A percentile compares a stretch with the other conserved stretches of the same genome.
Evolutionary conservation across 1,140 invertebrate species (phyloP).

Genomic region (Philaenus spumarius): DNA sequence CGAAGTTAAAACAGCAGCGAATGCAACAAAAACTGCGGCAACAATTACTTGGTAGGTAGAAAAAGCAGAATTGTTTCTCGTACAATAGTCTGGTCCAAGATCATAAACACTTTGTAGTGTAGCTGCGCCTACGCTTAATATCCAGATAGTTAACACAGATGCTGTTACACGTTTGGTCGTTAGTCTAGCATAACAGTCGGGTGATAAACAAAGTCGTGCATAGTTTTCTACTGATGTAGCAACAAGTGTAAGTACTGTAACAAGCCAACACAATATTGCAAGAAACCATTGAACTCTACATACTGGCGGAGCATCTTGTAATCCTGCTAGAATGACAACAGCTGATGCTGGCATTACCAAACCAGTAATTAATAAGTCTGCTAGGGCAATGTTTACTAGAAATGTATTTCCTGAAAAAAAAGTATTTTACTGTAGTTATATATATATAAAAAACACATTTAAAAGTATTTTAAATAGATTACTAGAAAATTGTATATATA

Average conservation of each 20-base stretch:
- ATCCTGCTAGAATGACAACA: conserved; percentile 59
- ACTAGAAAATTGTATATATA: too few relatives aligned
- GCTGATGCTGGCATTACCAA: conserved; percentile 62
- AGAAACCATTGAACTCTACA: conserved; percentile 62
- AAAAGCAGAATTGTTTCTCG: conserved; percentile 39
- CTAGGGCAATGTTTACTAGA: conserved; percentile 67
- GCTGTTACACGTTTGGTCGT: conserved; percentile 46
- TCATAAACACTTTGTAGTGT: conserved; percentile 46
- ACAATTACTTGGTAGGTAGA: conserved; percentile 45
- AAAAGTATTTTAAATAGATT: too few relatives aligned
- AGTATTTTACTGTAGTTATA: too few relatives aligned
- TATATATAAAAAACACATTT: too few relatives aligned
- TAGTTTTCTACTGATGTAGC: conserved; percentile 59
- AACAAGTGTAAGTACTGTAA: conserved; percentile 54
- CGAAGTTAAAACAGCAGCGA: conserved; percentile 41
- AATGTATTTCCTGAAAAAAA: conserved; percentile 63
- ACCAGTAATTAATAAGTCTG: conserved; percentile 65
- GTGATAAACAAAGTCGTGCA: conserved; percentile 47
- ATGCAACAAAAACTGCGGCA: conserved; percentile 45
- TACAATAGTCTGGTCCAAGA: conserved; percentile 58
- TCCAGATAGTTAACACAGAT: conserved; percentile 47
- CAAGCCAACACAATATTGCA: conserved; percentile 56
- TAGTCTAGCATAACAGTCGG: conserved; percentile 45
- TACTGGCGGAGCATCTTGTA: conserved; percentile 50
- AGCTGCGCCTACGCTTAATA: conserved; percentile 39